Evolutionary conservation across 2,797 vertebrate species (phyloP), one percentile per base, ranked within the genome.

Genomic region (Pelodytes ibericus): DNA sequence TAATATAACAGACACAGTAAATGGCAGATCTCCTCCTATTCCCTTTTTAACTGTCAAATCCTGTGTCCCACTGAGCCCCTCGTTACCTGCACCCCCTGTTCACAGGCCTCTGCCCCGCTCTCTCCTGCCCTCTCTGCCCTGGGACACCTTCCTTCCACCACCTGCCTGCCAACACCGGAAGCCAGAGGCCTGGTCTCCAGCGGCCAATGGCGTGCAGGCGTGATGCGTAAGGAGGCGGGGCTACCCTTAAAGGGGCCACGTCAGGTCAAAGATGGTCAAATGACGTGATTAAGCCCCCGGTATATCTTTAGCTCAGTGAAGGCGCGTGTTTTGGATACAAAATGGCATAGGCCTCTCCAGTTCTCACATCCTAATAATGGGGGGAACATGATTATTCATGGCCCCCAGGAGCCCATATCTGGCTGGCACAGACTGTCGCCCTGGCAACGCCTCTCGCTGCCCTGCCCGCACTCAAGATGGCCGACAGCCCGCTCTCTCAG

Each of bases 401-500:
- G 44, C 2, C 2, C 11, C 18, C 44, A 1, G 44, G 1, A 15
- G 44, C 44, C 11, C 7, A 57, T 7, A n/a, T 10, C 53, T 25
- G 22, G 18, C 18, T 13, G 44, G 44, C 44, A 25, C 56, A 84
- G 53, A 78, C 63, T 7, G 67, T 80, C 59, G 68, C 29, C 22
- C 31, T 4, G 33, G 16, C 39, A 22, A 31, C 39, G 7, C 30
- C 73, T n/a, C 11, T n/a, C 22, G 22, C 44, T 10, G 3, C 0
- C 1, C 3, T 67, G 51, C 44, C 29, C 49, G 0, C 4, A 57
- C 9, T 11, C 0, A 0, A 30, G 8, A 18, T 10, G 15, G 65
- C 61, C 7, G 47, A 1, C 5, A n/a, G n/a, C 1, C 0, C 6
- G 2, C 15, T 2, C 7, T n/a, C 2, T 4, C 3, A 3, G 60